Evolutionary conservation across 2,797 vertebrate genomes (phyloP).

Genomic region (Odontamblyopus lacepedii): DNA sequence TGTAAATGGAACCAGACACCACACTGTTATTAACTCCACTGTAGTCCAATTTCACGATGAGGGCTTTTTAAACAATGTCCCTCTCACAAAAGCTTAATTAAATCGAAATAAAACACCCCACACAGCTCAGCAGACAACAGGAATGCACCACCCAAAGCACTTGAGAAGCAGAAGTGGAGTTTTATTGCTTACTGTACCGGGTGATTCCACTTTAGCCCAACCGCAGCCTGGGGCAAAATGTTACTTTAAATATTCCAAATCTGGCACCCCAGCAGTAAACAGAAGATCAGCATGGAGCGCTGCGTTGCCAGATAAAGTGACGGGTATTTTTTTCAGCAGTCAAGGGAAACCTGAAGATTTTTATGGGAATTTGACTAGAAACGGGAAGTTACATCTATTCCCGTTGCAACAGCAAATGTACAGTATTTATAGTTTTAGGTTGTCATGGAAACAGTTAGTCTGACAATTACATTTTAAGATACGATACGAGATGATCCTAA

Average conservation of each 20-base stretch:
- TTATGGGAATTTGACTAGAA: background rate
- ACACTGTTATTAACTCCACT: background rate
- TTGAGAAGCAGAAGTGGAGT: background rate
- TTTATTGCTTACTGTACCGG: background rate
- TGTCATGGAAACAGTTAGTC: too few relatives aligned
- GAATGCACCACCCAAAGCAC: background rate
- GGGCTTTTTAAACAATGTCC: constrained; percentile 8
- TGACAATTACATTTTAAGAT: too few relatives aligned
- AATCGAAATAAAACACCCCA: constrained; percentile 9
- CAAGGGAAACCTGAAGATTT: background rate
- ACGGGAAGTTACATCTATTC: background rate
- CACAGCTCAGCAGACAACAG: background rate
- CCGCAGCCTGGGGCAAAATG: constrained; percentile 3
- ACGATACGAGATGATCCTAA: too few relatives aligned
- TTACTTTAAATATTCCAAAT: background rate
- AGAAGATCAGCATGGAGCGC: background rate
- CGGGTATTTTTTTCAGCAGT: constrained; percentile 1
- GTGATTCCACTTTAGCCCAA: background rate
- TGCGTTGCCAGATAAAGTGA: background rate
- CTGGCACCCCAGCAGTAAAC: constrained; percentile 7
- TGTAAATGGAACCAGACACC: constrained; percentile 20
- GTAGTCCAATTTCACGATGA: constrained; percentile 1
- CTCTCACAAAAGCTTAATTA: constrained; percentile 10
- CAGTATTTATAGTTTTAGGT: too few relatives aligned
- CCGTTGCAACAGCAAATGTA: background rate